Base-by-base conservation (phyloP, 2,888 invertebrate genomes). In the Ophion obscuratus region DNA sequence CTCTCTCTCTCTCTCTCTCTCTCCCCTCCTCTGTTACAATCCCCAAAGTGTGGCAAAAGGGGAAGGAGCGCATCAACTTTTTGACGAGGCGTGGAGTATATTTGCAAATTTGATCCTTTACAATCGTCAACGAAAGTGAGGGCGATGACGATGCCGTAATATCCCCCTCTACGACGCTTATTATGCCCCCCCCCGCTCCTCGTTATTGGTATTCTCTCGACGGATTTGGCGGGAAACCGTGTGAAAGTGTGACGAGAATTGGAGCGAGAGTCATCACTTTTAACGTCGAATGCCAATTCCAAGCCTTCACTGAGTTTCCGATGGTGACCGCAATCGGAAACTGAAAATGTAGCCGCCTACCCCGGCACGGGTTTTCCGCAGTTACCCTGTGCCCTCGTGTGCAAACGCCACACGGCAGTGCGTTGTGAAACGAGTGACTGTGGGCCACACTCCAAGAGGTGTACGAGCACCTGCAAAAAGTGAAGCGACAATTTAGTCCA, bases 11-110 rank as follows among this genome's bases (percentile, higher is more conserved):
- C 47, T 11, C 47, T 27, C 61, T 17, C 6, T 44, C 7, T 14
- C 67, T 40, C 62, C 79, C 74, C 44, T 44, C 36, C 66, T n/a
- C 71, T 17, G 47, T 1, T 36, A 4, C 70, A 31, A 64, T 80
- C 57, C 17, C 66, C 64, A 71, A 71, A n/a, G 64, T 68, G 27
- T 68, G 31, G 67, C 67, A 44, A 67, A 57, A 67, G 36, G 59
- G 70, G 11, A 76, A 67, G 74, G 74, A 67, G 75, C 40, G 40
- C 36, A 64, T 47, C 24, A 66, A 77, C 17, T 77, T 78, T 86
- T 84, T 84, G 81, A 86, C 86, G 86, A 86, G 84, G 75, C 86
- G 84, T 82, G 75, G 75, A 71, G 81, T 84, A 84, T 80, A 84
- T 86, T 84, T 79, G 78, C 75, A 62, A 81, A 86, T 86, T 80